Evolutionary conservation across 2,888 invertebrate species (phyloP).

Genomic region (Torymus texanus): DNA sequence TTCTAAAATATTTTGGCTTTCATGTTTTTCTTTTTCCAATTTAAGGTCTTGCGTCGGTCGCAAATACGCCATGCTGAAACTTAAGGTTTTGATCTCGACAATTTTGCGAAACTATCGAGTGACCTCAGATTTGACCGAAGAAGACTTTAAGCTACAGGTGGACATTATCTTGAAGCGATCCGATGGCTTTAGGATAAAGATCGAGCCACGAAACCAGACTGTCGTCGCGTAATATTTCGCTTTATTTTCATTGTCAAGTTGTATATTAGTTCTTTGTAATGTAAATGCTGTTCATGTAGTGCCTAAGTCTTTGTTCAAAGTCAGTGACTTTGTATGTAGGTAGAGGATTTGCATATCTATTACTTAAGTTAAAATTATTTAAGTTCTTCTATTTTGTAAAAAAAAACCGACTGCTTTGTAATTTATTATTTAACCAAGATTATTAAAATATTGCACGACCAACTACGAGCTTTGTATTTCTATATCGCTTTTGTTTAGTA

Average conservation of each 20-base stretch:
- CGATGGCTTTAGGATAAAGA: constrained; percentile 84
- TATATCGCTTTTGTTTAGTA: background rate
- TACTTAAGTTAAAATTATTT: background rate
- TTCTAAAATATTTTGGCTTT: background rate
- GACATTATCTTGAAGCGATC: constrained; percentile 87
- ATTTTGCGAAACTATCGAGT: constrained; percentile 85
- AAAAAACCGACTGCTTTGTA: constrained; percentile 17
- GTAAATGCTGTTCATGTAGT: constrained; percentile 2
- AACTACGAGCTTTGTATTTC: too few species aligned
- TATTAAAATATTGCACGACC: background rate
- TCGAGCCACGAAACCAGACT: constrained; percentile 80
- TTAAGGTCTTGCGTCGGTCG: constrained; percentile 81
- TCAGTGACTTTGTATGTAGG: constrained; percentile 28
- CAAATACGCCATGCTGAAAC: constrained; percentile 87
- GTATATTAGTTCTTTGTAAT: constrained; percentile 41
- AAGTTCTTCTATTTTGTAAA: background rate
- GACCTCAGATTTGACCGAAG: constrained; percentile 81
- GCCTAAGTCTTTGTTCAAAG: too few species aligned
- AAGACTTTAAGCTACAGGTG: constrained; percentile 84
- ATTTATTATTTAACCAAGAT: constrained; percentile 7
- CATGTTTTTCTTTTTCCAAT: background rate
- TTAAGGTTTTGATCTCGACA: constrained; percentile 86
- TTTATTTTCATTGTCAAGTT: background rate
- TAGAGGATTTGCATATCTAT: constrained; percentile 28
- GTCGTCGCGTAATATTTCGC: background rate